phyloP scores from a whole-genome alignment of 2,113 vertebrate genomes.

The Saguinus midas region DNA sequence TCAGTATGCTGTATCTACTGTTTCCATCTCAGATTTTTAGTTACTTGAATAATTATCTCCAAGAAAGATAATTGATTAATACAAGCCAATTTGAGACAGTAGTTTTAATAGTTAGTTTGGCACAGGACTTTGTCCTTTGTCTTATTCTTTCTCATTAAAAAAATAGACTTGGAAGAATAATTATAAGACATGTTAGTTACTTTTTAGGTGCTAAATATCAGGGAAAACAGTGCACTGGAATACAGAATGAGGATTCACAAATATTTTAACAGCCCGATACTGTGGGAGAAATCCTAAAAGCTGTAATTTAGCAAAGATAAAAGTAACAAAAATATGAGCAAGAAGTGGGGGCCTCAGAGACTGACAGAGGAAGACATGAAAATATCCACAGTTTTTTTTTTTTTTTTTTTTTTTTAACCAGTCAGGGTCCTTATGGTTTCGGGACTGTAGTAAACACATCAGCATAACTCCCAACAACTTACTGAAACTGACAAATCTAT shows the following conservation, averaged over 20 bases:
- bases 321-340: background rate
- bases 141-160: background rate
- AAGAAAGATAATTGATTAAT: background rate
- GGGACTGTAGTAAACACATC: background rate
- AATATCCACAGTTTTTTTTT: background rate
- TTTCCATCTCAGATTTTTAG: background rate
- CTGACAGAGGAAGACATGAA: background rate
- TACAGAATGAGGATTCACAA: background rate
- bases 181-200: background rate
- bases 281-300: slow-evolving; percentile 8
- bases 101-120: background rate
- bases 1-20: background rate
- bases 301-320: background rate
- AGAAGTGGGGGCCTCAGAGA: background rate
- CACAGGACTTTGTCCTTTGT: background rate
- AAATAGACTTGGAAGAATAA: background rate
- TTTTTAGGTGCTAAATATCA: background rate
- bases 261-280: background rate
- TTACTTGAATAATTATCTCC: background rate
- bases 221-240: background rate
- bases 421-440: background rate
- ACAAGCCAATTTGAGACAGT: background rate
- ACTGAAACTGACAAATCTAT: background rate
- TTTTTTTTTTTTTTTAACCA: background rate
- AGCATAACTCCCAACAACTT: background rate